These are phyloP conservation scores for Drosophila pseudoananassae DNA, from an alignment of 1,140 invertebrate genomes.

Conservation along the genomic window DNA sequence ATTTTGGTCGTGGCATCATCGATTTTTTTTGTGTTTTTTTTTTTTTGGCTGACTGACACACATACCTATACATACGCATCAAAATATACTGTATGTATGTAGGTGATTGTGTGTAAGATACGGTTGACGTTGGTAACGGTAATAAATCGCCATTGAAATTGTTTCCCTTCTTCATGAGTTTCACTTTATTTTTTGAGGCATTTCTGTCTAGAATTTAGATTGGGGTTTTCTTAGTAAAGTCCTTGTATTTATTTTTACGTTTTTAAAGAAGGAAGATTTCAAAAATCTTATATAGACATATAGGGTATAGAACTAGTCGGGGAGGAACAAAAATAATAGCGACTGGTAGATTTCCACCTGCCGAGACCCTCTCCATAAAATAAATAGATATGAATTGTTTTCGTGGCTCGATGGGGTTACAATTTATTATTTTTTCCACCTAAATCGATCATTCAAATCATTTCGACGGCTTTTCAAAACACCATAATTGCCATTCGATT, in stretches of 20 bases:
- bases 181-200: slow-evolving; percentile 8
- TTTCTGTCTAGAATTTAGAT: background rate
- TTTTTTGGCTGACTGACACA: background rate
- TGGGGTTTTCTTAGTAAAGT: no score
- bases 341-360: background rate
- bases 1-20: slow-evolving; percentile 73
- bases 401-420: background rate
- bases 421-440: slow-evolving; percentile 1
- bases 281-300: no score
- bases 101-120: slow-evolving; percentile 7
- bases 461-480: no score
- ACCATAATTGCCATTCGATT: background rate
- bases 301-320: no score
- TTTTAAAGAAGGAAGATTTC: no score
- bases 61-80: slow-evolving; percentile 8
- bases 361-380: background rate
- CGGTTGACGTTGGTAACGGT: slow-evolving; percentile 60
- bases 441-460: no score
- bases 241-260: no score
- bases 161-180: slow-evolving; percentile 3
- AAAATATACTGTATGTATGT: slow-evolving; percentile 2
- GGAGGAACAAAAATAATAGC: no score
- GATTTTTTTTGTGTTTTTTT: slow-evolving; percentile 66
- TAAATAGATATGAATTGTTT: background rate
- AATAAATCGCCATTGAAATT: slow-evolving; percentile 78